Conservation (phyloP, 2,888 invertebrate species). For the Tetranychus truncatus region DNA sequence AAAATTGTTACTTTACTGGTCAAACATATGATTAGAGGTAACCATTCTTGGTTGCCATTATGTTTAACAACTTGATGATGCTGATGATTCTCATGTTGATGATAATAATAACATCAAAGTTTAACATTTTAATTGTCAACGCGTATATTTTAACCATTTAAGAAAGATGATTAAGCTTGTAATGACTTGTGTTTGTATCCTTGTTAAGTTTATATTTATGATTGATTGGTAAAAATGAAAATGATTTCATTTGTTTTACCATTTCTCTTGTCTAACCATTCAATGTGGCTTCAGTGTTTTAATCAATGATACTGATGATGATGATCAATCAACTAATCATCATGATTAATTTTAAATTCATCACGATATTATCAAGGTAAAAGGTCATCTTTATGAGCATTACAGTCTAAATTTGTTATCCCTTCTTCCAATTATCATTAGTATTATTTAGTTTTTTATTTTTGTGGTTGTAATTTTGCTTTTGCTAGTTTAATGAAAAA, state of each 20-base stretch:
- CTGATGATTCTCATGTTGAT: background rate
- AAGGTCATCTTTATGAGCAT: background rate
- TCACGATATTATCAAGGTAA: background rate
- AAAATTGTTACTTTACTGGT: background rate
- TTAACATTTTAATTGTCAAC: background rate
- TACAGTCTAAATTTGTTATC: background rate
- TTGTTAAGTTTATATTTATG: background rate
- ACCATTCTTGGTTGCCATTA: no score
- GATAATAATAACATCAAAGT: background rate
- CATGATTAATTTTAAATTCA: background rate
- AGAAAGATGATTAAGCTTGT: no score
- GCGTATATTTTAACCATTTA: background rate
- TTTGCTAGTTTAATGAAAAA: no score
- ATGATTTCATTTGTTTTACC: background rate
- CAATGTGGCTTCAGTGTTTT: background rate
- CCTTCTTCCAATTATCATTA: background rate
- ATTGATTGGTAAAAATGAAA: background rate
- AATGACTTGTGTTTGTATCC: no score
- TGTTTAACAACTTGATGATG: background rate
- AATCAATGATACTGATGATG: background rate
- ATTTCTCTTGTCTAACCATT: background rate
- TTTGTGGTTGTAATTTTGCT: background rate
- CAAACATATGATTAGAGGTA: background rate
- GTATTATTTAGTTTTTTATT: background rate
- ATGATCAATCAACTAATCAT: background rate